A percentile compares a stretch with the other conserved stretches of the same genome.
Evolutionary conservation across 2,888 invertebrate genomes (phyloP).

Genomic region (Alloscopus bannaensis): DNA sequence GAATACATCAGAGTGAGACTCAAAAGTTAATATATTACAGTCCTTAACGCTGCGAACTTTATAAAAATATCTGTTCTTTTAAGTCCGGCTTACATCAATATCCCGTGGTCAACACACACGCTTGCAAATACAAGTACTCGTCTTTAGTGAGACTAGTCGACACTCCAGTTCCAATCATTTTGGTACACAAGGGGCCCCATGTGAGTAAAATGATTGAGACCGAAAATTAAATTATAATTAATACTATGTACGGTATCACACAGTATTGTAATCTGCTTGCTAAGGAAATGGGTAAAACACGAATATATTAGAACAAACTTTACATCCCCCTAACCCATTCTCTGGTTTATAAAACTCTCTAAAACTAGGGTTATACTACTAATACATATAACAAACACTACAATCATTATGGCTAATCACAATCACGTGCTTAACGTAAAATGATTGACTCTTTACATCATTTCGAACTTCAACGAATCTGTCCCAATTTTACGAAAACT

Average conservation of each 20-base stretch:
- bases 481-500: too few relatives aligned
- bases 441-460: too few relatives aligned
- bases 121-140: neutral
- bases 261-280: neutral
- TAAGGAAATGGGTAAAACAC: neutral
- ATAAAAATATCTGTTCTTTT: neutral
- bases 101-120: neutral
- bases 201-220: conserved; percentile 62
- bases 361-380: neutral
- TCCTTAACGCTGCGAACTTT: too few relatives aligned
- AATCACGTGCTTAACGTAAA: too few relatives aligned
- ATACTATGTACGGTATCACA: neutral
- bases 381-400: neutral
- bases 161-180: conserved; percentile 56
- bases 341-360: neutral
- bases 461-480: too few relatives aligned
- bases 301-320: neutral
- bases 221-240: neutral
- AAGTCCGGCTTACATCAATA: neutral
- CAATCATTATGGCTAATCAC: neutral
- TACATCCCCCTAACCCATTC: neutral
- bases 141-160: neutral
- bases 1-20: neutral
- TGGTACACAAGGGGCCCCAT: conserved; percentile 59
- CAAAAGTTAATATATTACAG: neutral